phyloP scores from a whole-genome alignment of 2,888 invertebrate species.

The Sialis lutaria region DNA sequence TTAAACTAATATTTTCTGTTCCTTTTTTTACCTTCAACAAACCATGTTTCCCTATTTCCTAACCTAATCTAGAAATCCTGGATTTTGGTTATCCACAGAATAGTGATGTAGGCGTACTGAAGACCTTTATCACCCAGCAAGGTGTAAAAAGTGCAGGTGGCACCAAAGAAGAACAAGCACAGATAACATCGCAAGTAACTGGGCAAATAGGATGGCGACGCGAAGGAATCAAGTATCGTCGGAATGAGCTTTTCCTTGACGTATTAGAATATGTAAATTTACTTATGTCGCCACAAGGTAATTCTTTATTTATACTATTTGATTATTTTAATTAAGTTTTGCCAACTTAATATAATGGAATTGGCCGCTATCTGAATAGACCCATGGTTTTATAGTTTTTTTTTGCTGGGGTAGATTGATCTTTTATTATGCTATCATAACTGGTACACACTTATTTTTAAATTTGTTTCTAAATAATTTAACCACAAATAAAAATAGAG shows the following conservation, averaged over 20 bases:
- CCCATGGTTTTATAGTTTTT: too few species aligned
- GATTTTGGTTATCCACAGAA: slow-evolving; percentile 99
- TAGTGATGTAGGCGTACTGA: slow-evolving; percentile 96
- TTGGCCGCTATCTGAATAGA: too few species aligned
- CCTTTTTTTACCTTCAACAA: slow-evolving; percentile 44
- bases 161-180: slow-evolving; percentile 98
- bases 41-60: slow-evolving; percentile 76
- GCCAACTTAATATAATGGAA: too few species aligned
- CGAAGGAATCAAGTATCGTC: slow-evolving; percentile 96
- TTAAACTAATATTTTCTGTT: slow-evolving; percentile 6
- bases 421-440: too few species aligned
- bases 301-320: slow-evolving; percentile 4
- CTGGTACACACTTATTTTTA: too few species aligned
- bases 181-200: slow-evolving; percentile 93
- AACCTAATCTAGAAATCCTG: slow-evolving; percentile 88
- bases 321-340: too few species aligned
- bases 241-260: slow-evolving; percentile 96
- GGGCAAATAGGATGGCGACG: slow-evolving; percentile 98
- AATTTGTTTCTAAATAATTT: too few species aligned
- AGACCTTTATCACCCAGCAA: slow-evolving; percentile 98
- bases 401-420: too few species aligned
- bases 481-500: too few species aligned
- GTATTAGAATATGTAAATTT: slow-evolving; percentile 98
- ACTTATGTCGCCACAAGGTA: slow-evolving; percentile 97
- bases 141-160: slow-evolving; percentile 96